phyloP scores from a whole-genome alignment of 2,888 invertebrate genomes.

The Arge pagana region DNA sequence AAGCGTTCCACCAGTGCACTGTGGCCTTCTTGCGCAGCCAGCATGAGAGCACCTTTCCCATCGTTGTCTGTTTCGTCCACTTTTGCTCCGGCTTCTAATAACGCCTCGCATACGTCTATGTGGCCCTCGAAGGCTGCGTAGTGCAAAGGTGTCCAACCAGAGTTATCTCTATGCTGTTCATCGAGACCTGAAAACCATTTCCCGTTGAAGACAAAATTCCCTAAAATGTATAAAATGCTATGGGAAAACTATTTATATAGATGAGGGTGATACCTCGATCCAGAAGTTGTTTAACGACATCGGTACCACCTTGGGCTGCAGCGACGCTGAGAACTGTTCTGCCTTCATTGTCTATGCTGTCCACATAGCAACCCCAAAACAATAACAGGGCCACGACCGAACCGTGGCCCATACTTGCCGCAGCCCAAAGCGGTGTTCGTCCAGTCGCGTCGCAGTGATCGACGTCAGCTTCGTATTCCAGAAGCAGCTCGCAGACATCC shows the following conservation, averaged over 20 bases:
- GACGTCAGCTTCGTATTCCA: constrained; percentile 91
- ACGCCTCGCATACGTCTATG: constrained; percentile 77
- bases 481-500: constrained; percentile 86
- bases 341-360: constrained; percentile 92
- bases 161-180: constrained; percentile 88
- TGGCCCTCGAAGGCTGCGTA: constrained; percentile 96
- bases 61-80: constrained; percentile 91
- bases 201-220: too few species aligned
- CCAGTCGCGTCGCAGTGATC: constrained; percentile 84
- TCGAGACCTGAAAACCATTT: constrained; percentile 70
- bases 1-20: constrained; percentile 69
- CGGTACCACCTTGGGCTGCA: constrained; percentile 84
- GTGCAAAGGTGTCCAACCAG: constrained; percentile 96
- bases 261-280: constrained; percentile 70
- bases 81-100: constrained; percentile 85
- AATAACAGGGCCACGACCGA: constrained; percentile 82
- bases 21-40: constrained; percentile 91
- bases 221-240: background rate
- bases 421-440: constrained; percentile 88
- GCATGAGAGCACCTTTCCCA: constrained; percentile 83
- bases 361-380: constrained; percentile 96
- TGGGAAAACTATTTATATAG: too few species aligned
- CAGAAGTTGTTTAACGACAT: constrained; percentile 86
- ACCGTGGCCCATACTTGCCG: constrained; percentile 90
- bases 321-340: constrained; percentile 86